Conservation (phyloP, 1,140 invertebrate genomes). For the Vanessa tameamea region DNA sequence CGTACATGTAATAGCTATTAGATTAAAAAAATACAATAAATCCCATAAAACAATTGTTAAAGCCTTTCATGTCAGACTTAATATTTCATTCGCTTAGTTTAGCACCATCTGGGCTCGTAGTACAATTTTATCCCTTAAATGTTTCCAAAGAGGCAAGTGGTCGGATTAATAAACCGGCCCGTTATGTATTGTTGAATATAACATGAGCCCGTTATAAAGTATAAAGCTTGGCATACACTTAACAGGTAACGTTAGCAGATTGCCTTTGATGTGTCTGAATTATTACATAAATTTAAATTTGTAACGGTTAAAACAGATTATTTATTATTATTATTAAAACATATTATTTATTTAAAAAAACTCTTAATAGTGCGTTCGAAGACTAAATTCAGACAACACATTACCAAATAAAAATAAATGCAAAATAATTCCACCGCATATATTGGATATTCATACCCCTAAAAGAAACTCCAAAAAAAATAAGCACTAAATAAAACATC, state of each 20-base stretch:
- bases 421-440: background rate
- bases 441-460: background rate
- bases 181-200: constrained; percentile 1
- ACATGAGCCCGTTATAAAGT: background rate
- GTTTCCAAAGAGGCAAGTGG: constrained; percentile 1
- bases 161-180: background rate
- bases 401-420: background rate
- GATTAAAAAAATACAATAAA: background rate
- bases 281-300: background rate
- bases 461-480: background rate
- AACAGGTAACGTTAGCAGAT: background rate
- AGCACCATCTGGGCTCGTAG: background rate
- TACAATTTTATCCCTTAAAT: constrained; percentile 1
- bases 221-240: background rate
- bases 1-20: too few species aligned
- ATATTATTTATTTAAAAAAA: too few species aligned
- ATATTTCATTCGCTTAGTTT: background rate
- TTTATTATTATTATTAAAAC: too few species aligned
- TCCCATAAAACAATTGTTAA: background rate
- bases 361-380: too few species aligned
- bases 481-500: constrained; percentile 44
- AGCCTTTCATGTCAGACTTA: background rate
- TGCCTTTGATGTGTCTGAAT: background rate
- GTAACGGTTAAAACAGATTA: too few species aligned
- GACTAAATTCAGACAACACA: background rate